phyloP scores from a whole-genome alignment of 1,140 invertebrate genomes.

The Pemphigus obesinymphae region DNA sequence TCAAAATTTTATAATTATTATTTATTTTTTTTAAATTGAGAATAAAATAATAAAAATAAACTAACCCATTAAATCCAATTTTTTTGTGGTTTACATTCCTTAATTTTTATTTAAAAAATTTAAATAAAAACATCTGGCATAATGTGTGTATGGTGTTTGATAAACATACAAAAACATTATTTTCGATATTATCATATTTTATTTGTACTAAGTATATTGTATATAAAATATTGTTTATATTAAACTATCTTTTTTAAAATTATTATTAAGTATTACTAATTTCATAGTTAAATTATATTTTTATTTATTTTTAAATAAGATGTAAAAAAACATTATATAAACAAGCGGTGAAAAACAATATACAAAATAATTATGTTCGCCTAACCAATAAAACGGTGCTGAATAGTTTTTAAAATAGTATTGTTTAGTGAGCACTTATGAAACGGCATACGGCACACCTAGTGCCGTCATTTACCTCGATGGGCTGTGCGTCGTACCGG shows the following conservation, averaged over 20 bases:
- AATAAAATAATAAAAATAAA: constrained; percentile 19
- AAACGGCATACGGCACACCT: background rate
- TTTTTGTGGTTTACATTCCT: constrained; percentile 37
- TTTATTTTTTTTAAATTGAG: constrained; percentile 11
- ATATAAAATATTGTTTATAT: constrained; percentile 35
- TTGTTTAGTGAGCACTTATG: background rate
- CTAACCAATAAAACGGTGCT: background rate
- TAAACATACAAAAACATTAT: constrained; percentile 1
- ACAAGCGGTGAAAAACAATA: background rate
- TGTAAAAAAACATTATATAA: background rate
- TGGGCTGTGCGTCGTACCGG: constrained; percentile 4
- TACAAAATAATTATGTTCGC: background rate
- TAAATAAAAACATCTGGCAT: constrained; percentile 1
- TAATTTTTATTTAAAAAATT: constrained; percentile 37
- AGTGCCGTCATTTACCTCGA: constrained; percentile 4
- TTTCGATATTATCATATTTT: constrained; percentile 12
- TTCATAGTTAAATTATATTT: constrained; percentile 39
- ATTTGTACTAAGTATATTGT: background rate
- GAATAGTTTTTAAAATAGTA: background rate
- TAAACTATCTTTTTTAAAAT: constrained; percentile 29
- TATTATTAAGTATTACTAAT: constrained; percentile 34
- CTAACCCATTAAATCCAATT: constrained; percentile 12
- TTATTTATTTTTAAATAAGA: constrained; percentile 31
- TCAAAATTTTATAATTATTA: constrained; percentile 26
- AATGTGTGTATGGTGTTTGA: background rate